These are phyloP conservation scores for Kryphioiulus occultus DNA, from an alignment of 2,888 invertebrate genomes.

Conservation along the genomic window DNA sequence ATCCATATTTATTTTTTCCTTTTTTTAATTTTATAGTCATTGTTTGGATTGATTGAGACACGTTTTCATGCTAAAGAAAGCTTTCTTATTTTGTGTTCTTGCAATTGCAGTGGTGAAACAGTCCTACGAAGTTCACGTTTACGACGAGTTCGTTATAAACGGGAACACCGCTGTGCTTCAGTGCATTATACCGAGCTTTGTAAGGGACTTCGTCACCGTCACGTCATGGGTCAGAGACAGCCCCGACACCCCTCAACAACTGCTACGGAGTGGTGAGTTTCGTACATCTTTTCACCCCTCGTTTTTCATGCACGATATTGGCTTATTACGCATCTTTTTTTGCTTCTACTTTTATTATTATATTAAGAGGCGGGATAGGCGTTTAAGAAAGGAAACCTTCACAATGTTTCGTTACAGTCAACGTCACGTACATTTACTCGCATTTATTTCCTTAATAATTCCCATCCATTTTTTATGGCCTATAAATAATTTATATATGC, in stretches of 20 bases:
- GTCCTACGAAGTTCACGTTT: slow-evolving; percentile 49
- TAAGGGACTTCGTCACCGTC: slow-evolving; percentile 48
- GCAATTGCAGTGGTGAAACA: slow-evolving; percentile 48
- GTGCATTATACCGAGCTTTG: slow-evolving; percentile 48
- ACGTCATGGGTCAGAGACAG: slow-evolving; percentile 47
- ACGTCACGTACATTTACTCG: slow-evolving; percentile 35
- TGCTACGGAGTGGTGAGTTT: slow-evolving; percentile 46
- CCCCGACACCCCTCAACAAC: slow-evolving; percentile 3
- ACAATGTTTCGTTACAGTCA: not conserved
- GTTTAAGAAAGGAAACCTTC: not conserved
- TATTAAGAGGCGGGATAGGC: not conserved
- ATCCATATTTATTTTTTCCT: too few species aligned
- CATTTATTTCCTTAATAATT: slow-evolving; percentile 40
- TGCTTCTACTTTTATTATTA: not conserved
- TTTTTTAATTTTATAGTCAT: too few species aligned
- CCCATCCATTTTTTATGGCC: slow-evolving; percentile 28
- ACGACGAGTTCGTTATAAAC: slow-evolving; percentile 47
- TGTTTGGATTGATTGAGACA: too few species aligned
- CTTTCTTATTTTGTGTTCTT: too few species aligned
- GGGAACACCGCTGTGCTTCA: slow-evolving; percentile 49
- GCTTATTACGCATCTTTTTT: not conserved
- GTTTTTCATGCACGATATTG: not conserved
- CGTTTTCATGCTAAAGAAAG: too few species aligned
- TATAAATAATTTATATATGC: slow-evolving; percentile 40
- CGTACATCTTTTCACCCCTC: not conserved